Evolutionary conservation across 2,888 invertebrate species (phyloP).

Genomic region (Lagria hirta): DNA sequence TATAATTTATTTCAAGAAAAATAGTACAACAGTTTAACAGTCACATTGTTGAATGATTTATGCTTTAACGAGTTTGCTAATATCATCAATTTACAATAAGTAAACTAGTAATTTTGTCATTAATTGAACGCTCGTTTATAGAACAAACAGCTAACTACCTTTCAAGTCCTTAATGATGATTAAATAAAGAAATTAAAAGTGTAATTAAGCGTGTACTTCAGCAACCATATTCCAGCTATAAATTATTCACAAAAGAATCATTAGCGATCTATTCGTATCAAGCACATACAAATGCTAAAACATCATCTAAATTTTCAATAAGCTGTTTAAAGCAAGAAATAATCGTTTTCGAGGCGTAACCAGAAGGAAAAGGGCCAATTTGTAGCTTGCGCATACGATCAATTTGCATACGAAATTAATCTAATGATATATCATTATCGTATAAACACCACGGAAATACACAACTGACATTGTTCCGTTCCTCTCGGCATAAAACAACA

Average conservation of each 20-base stretch:
- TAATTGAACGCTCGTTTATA: constrained; percentile 42
- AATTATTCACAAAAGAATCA: too few species aligned
- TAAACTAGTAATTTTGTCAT: constrained; percentile 43
- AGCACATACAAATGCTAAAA: too few species aligned
- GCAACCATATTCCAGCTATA: too few species aligned
- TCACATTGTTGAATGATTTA: constrained; percentile 40
- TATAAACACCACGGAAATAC: constrained; percentile 40
- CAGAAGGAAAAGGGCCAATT: constrained; percentile 27
- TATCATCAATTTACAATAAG: constrained; percentile 38
- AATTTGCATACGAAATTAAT: constrained; percentile 44
- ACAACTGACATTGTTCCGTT: constrained; percentile 44
- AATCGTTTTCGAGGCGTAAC: too few species aligned
- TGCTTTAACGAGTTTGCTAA: constrained; percentile 31
- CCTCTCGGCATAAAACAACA: constrained; percentile 31
- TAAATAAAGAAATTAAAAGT: constrained; percentile 33
- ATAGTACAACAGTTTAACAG: too few species aligned
- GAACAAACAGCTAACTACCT: constrained; percentile 43
- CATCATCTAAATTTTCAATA: too few species aligned
- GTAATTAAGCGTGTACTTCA: too few species aligned
- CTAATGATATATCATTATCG: constrained; percentile 40
- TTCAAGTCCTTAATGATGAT: constrained; percentile 26
- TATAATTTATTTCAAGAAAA: too few species aligned
- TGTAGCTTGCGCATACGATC: constrained; percentile 41
- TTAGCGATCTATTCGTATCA: too few species aligned
- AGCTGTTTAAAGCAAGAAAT: too few species aligned